Percentiles rank a stretch among this genome's conserved stretches.
Conservation (phyloP, 2,888 invertebrate species). For the Schizotus pectinicornis region DNA sequence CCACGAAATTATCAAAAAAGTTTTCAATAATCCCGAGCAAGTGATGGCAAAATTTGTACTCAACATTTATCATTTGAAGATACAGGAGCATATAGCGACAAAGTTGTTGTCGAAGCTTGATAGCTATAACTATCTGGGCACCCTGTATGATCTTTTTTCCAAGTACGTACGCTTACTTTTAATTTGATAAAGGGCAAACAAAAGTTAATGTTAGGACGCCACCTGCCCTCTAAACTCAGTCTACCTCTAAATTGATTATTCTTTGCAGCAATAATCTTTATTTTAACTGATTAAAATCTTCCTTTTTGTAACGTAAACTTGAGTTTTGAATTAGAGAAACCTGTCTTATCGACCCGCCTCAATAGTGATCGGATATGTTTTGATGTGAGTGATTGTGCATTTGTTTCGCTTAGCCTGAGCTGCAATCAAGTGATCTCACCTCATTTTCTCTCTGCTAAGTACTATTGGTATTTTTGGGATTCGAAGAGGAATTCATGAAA, state of each 20-base stretch:
- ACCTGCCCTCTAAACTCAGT: too few species aligned
- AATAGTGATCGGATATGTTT: too few species aligned
- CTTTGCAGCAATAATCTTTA: not conserved
- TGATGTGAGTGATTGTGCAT: too few species aligned
- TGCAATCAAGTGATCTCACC: too few species aligned
- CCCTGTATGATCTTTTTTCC: conserved; percentile 87
- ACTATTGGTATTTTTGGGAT: not conserved
- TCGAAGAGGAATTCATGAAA: too few species aligned
- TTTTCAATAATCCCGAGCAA: conserved; percentile 94
- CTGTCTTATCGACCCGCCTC: too few species aligned
- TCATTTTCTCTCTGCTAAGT: too few species aligned
- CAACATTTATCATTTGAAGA: conserved; percentile 91
- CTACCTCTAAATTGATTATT: not conserved
- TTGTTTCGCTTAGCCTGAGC: too few species aligned
- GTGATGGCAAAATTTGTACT: conserved; percentile 98
- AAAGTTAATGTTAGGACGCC: not conserved
- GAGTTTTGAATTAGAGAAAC: too few species aligned
- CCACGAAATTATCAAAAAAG: conserved; percentile 81
- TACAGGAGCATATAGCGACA: conserved; percentile 84
- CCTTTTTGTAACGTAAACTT: too few species aligned
- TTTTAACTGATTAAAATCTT: not conserved
- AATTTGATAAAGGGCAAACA: too few species aligned
- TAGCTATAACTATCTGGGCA: conserved; percentile 86
- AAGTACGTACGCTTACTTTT: conserved; percentile 63
- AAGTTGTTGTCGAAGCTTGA: conserved; percentile 82